Percentiles rank a stretch among this genome's conserved stretches.
These are phyloP conservation scores for Acromyrmex heyeri DNA, from an alignment of 1,140 invertebrate species.

Conservation along the genomic window DNA sequence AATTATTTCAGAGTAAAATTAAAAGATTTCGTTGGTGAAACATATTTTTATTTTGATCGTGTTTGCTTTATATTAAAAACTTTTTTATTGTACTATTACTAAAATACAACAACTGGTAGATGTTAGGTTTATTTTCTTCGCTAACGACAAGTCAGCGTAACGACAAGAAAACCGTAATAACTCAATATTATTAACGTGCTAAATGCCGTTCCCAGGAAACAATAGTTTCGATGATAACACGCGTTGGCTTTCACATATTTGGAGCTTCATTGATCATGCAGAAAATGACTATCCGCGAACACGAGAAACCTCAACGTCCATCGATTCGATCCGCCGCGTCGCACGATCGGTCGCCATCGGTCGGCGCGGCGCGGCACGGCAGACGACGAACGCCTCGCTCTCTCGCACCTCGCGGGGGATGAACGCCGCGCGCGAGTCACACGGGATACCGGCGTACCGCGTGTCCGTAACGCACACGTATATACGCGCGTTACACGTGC, in stretches of 20 bases:
- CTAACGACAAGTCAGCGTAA: background rate
- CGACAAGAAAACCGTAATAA: background rate
- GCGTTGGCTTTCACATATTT: constrained; percentile 15
- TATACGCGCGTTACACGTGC: background rate
- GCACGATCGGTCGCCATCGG: constrained; percentile 25
- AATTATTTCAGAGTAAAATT: constrained; percentile 14
- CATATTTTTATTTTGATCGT: background rate
- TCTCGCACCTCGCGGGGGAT: background rate
- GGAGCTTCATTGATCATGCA: constrained; percentile 53
- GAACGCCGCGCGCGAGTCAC: constrained; percentile 23
- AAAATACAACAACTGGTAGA: background rate
- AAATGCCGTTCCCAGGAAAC: constrained; percentile 1
- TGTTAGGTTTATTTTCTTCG: background rate
- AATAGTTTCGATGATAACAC: constrained; percentile 31
- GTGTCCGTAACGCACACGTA: constrained; percentile 10
- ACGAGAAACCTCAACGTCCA: constrained; percentile 48
- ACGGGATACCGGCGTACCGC: constrained; percentile 26
- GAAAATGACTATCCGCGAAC: constrained; percentile 51
- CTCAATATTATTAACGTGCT: constrained; percentile 9
- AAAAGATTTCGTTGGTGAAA: background rate
- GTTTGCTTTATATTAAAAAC: constrained; percentile 1
- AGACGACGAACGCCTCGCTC: constrained; percentile 52
- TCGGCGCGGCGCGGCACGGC: constrained; percentile 35
- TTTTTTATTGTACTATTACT: background rate
- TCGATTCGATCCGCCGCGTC: constrained; percentile 48